Evolutionary conservation across 2,797 vertebrate species (phyloP).

Genomic region (Eulemur albifrons): DNA sequence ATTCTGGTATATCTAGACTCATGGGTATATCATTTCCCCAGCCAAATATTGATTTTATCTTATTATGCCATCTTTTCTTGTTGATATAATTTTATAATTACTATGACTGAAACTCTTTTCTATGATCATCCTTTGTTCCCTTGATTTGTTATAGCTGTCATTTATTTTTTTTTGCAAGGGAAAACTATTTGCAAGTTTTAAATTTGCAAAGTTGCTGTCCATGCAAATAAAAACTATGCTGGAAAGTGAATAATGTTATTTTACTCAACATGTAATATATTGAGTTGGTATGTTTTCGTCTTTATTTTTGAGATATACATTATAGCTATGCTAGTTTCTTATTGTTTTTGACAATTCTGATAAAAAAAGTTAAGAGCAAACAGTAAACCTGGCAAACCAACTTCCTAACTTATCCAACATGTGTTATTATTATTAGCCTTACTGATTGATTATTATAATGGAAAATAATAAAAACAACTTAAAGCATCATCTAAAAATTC

Average conservation of each 20-base stretch:
- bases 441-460: background rate
- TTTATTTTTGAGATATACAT: background rate
- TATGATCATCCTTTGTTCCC: background rate
- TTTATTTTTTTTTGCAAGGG: slow-evolving; percentile 31
- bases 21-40: background rate
- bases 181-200: slow-evolving; percentile 28
- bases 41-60: background rate
- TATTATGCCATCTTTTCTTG: background rate
- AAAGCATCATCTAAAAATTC: background rate
- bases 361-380: slow-evolving; percentile 31
- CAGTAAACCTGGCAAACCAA: background rate
- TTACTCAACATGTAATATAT: background rate
- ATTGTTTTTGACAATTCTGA: slow-evolving; percentile 38
- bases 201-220: background rate
- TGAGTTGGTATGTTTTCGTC: background rate
- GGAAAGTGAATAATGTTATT: background rate
- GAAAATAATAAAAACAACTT: slow-evolving; percentile 21
- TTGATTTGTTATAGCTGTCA: background rate
- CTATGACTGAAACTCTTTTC: background rate
- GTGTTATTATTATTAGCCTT: background rate
- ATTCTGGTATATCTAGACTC: background rate
- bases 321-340: background rate
- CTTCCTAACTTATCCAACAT: background rate
- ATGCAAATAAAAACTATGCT: background rate
- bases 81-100: background rate